Evolutionary conservation across 2,797 vertebrate species (phyloP).

Genomic region (Tolypeutes matacus): DNA sequence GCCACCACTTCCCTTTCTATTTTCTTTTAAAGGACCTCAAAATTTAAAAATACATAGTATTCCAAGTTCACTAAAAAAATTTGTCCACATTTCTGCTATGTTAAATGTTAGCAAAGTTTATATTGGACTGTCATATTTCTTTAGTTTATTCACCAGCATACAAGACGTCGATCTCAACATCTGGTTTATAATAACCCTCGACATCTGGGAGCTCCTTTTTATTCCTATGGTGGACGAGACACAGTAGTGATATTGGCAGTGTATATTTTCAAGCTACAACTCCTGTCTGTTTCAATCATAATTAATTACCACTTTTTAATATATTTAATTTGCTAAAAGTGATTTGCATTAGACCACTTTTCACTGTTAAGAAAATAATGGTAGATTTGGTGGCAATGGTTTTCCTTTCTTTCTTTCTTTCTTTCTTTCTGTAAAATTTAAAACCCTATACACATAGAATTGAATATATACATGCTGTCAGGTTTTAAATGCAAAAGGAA

Average conservation of each 20-base stretch:
- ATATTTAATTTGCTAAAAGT: constrained; percentile 85
- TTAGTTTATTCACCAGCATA: constrained; percentile 88
- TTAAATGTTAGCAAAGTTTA: constrained; percentile 89
- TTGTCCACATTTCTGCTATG: constrained; percentile 86
- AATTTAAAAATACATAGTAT: constrained; percentile 73
- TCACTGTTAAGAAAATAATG: constrained; percentile 68
- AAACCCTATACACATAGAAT: constrained; percentile 60
- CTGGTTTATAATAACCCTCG: constrained; percentile 91
- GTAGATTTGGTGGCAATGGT: constrained; percentile 41
- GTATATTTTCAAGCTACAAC: constrained; percentile 87
- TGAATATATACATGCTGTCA: constrained; percentile 50
- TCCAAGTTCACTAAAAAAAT: constrained; percentile 87
- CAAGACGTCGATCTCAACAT: constrained; percentile 89
- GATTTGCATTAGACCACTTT: constrained; percentile 78
- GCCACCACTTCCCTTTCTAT: constrained; percentile 64
- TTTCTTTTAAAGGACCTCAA: constrained; percentile 69
- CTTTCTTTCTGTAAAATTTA: constrained; percentile 54
- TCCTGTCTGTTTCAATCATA: constrained; percentile 90
- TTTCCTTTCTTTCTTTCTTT: constrained; percentile 43
- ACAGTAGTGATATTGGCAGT: constrained; percentile 88
- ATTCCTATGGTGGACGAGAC: constrained; percentile 82
- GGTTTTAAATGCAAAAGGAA: constrained; percentile 76
- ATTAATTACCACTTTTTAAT: constrained; percentile 87
- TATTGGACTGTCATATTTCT: constrained; percentile 89
- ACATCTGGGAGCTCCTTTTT: constrained; percentile 88